Evolutionary conservation across 1,140 invertebrate genomes (phyloP), one percentile per base, ranked within the genome.

Genomic region (Zaprionus ghesquierei): DNA sequence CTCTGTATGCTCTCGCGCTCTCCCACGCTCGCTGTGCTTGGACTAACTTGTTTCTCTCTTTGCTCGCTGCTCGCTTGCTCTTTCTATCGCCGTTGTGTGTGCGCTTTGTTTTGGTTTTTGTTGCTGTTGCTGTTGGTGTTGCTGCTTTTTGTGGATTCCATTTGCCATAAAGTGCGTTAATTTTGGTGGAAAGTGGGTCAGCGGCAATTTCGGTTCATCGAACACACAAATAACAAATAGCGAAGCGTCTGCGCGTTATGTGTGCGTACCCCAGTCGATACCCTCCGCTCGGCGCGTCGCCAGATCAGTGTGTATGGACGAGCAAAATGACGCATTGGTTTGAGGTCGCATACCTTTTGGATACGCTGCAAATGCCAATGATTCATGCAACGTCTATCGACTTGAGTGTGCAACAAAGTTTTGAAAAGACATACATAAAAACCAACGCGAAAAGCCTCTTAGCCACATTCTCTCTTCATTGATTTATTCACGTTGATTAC

Each of bases 81-180:
- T 55, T 61, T 69, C 60, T 41, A 12, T 13, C 2, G 33, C 0
- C 9, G 33, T 33, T 53, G 35, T 38, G 75, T 46, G 75, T 49
- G 51, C 44, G 15, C 49, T 53, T 55, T 66, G 29, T 63, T 35
- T 15, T 46, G 18, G 41, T 46, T 46, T 46, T 51, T 27, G 20
- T 27, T 51, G 25, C 59, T 77, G 58, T 66, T 71, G 58, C 63
- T 76, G 68, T 77, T 64, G 35, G 53, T 74, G 18, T 44, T 78
- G 49, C 15, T 46, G 18, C 65, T 58, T 56, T 68, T 66, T 76
- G 85, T 80, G 84, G 77, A 80, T 89, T 75, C 84, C 85, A 84
- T 89, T 89, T 66, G 84, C 74, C 77, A 77, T 89, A 84, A 84
- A 89, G 84, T 89, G 79, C 79, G 84, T 89, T 75, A 87, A 79